Conservation (phyloP, 53 echinoderm and acorn worm genomes). For the Mesocentrotus franciscanus region DNA sequence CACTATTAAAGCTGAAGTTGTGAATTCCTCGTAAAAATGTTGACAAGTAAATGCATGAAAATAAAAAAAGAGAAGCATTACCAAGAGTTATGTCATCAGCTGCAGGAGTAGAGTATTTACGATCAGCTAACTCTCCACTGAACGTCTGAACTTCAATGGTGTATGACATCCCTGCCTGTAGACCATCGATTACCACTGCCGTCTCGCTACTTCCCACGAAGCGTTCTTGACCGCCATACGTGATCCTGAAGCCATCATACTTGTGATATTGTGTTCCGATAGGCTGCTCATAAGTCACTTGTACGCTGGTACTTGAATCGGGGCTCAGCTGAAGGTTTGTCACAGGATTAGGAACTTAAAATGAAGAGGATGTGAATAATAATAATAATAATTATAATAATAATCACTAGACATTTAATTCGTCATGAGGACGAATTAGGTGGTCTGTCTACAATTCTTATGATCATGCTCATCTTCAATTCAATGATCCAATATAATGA, state of each 20-base stretch:
- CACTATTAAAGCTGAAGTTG: too few species aligned
- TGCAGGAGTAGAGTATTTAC: not conserved
- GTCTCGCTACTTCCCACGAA: not conserved
- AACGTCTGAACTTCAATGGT: not conserved
- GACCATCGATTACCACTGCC: not conserved
- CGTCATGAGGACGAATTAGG: too few species aligned
- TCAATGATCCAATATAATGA: too few species aligned
- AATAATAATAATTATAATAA: not conserved
- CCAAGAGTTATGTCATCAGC: not conserved
- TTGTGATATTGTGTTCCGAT: not conserved
- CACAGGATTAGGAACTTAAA: not conserved
- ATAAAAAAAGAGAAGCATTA: not conserved
- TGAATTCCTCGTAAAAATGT: too few species aligned
- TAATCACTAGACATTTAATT: too few species aligned
- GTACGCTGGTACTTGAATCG: not conserved
- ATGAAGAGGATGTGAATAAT: not conserved
- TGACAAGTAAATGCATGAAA: too few species aligned
- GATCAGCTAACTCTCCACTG: constrained; percentile 43
- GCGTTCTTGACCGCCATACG: not conserved
- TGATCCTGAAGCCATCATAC: constrained; percentile 23
- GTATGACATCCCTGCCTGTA: not conserved
- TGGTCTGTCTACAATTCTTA: too few species aligned
- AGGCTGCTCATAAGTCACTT: not conserved
- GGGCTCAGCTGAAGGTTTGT: not conserved
- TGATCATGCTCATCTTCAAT: too few species aligned